Evolutionary conservation across 2,797 vertebrate species (phyloP).

Genomic region (Pampus argenteus): DNA sequence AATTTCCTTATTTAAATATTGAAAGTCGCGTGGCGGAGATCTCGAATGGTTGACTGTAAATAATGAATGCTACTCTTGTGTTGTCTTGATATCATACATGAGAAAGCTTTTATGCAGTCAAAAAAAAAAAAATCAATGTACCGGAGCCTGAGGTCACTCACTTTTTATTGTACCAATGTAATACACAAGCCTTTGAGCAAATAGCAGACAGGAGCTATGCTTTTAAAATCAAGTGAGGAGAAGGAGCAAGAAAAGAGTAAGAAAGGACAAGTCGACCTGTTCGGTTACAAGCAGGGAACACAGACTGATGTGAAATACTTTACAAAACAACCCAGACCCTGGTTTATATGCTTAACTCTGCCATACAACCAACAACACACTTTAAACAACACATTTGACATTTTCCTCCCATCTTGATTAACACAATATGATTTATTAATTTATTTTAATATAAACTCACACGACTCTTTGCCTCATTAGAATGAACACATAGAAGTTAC

Average conservation of each 20-base stretch:
- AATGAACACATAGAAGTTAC: not conserved
- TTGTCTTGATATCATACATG: constrained; percentile 77
- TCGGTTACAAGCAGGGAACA: constrained; percentile 25
- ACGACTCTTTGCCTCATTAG: not conserved
- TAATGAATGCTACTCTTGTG: constrained; percentile 73
- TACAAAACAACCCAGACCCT: constrained; percentile 1
- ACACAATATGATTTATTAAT: not conserved
- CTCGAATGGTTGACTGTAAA: constrained; percentile 66
- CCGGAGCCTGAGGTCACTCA: constrained; percentile 46
- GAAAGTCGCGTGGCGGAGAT: constrained; percentile 19
- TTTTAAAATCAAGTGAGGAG: constrained; percentile 42
- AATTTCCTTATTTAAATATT: constrained; percentile 55
- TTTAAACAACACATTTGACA: not conserved
- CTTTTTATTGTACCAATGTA: constrained; percentile 61
- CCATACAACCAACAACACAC: not conserved
- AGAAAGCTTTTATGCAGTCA: constrained; percentile 82
- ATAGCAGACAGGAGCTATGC: constrained; percentile 52
- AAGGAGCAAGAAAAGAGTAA: constrained; percentile 32
- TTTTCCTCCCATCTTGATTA: constrained; percentile 10
- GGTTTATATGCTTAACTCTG: not conserved
- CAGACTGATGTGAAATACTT: not conserved
- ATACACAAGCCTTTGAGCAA: constrained; percentile 59
- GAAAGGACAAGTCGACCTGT: constrained; percentile 35
- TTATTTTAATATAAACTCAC: not conserved
- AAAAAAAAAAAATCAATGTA: constrained; percentile 71